Percentiles rank a stretch among this genome's conserved stretches.
Conservation (phyloP, 2,888 invertebrate genomes). For the Andrena marginata region DNA sequence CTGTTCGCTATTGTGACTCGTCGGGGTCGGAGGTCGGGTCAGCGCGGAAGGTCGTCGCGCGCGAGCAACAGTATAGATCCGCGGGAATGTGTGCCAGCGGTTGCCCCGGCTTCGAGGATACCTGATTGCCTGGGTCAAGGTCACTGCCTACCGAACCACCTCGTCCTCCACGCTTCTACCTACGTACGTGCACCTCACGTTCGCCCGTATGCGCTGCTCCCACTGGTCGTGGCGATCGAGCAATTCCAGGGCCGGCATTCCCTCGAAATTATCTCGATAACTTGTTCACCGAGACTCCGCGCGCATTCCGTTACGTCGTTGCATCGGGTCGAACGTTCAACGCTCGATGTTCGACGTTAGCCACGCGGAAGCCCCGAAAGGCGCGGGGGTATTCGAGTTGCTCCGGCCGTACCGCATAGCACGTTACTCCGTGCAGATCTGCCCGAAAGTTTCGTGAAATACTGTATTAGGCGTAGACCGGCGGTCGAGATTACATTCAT, state of each 20-base stretch:
- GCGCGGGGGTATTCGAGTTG: neutral
- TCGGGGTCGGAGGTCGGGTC: conserved; percentile 63
- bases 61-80: conserved; percentile 58
- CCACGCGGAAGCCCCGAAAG: neutral
- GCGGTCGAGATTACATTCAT: conserved; percentile 35
- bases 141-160: conserved; percentile 72
- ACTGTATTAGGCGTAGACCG: conserved; percentile 5
- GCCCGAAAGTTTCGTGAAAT: neutral
- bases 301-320: conserved; percentile 31
- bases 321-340: neutral
- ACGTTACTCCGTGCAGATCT: neutral
- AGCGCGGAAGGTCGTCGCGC: conserved; percentile 57
- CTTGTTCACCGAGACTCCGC: conserved; percentile 3
- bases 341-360: too few species aligned
- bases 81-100: conserved; percentile 79
- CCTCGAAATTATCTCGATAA: conserved; percentile 24
- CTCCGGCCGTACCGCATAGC: too few species aligned
- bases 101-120: conserved; percentile 78
- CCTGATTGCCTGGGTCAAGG: conserved; percentile 81
- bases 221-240: neutral
- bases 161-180: conserved; percentile 42
- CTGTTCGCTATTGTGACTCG: conserved; percentile 41
- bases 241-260: conserved; percentile 13
- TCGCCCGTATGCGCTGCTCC: neutral
- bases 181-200: conserved; percentile 19